phyloP scores from a whole-genome alignment of 2,888 invertebrate genomes.

The Leptura quadrifasciata region DNA sequence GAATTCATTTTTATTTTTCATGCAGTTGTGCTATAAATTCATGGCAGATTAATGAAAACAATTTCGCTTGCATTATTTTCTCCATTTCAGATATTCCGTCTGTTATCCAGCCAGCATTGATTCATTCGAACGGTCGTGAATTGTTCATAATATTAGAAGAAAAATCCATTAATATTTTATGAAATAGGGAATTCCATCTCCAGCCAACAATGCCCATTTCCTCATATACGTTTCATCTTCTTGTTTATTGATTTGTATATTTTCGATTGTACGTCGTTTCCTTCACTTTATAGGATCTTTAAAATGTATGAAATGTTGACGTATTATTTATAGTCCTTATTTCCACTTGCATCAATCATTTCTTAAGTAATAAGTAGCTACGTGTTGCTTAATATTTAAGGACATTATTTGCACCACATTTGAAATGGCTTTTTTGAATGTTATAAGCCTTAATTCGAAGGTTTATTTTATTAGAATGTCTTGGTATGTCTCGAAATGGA shows the following conservation, averaged over 20 bases:
- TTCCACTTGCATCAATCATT: no score
- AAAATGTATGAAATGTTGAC: no score
- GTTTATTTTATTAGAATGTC: no score
- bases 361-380: no score
- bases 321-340: no score
- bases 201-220: constrained; percentile 3
- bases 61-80: neutral
- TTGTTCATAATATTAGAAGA: constrained; percentile 7
- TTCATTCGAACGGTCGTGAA: neutral
- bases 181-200: neutral
- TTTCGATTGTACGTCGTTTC: neutral
- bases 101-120: neutral
- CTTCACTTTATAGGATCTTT: neutral
- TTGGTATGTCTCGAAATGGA: no score
- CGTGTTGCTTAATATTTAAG: no score
- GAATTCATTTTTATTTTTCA: no score
- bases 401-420: no score
- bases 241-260: neutral
- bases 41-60: no score
- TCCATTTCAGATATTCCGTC: neutral
- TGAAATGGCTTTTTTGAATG: no score
- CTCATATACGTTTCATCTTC: constrained; percentile 2
- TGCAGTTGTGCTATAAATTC: neutral
- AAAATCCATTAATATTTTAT: constrained; percentile 4
- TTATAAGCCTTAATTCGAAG: no score